A percentile compares a stretch with the other conserved stretches of the same genome.
These are phyloP conservation scores for Xiphophorus maculatus DNA, from an alignment of 2,113 vertebrate genomes.

Conservation along the genomic window DNA sequence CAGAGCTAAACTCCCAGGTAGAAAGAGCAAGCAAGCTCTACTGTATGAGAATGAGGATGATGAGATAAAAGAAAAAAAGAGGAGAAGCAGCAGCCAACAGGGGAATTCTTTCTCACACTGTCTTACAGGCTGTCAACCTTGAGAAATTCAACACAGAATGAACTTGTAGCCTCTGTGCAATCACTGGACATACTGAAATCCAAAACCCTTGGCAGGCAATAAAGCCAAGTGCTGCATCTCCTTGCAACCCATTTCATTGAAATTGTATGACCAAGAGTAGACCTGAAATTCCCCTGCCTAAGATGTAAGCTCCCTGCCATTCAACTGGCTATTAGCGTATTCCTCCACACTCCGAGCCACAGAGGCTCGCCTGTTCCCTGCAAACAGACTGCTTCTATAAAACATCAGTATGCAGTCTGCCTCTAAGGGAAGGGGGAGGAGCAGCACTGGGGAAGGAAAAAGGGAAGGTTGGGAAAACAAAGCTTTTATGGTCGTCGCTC, in stretches of 20 bases:
- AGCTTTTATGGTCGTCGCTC: conserved; percentile 83
- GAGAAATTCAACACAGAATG: conserved; percentile 27
- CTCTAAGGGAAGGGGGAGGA: conserved; percentile 63
- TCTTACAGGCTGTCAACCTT: conserved; percentile 27
- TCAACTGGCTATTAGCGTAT: conserved; percentile 72
- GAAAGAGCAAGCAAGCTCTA: conserved; percentile 8
- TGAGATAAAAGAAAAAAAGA: conserved; percentile 29
- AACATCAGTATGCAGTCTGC: conserved; percentile 76
- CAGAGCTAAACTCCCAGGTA: conserved; percentile 43
- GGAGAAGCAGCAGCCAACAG: conserved; percentile 3
- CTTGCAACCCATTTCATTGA: conserved; percentile 28
- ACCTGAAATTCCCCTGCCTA: conserved; percentile 65
- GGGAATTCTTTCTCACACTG: conserved; percentile 24
- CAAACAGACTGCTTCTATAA: conserved; percentile 80
- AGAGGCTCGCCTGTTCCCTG: conserved; percentile 76
- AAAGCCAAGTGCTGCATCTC: conserved; percentile 15
- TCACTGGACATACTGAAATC: conserved; percentile 4
- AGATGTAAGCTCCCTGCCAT: conserved; percentile 65
- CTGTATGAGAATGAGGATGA: conserved; percentile 10
- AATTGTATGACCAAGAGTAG: conserved; percentile 53
- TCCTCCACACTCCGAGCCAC: conserved; percentile 68
- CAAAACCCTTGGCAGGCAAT: conserved; percentile 18
- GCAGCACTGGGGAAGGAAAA: conserved; percentile 61
- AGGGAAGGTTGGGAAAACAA: conserved; percentile 78
- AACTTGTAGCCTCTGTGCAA: conserved; percentile 40